Percentiles rank a stretch among this genome's conserved stretches.
Evolutionary conservation across 2,113 vertebrate genomes (phyloP).

Genomic region (Catharus minimus): DNA sequence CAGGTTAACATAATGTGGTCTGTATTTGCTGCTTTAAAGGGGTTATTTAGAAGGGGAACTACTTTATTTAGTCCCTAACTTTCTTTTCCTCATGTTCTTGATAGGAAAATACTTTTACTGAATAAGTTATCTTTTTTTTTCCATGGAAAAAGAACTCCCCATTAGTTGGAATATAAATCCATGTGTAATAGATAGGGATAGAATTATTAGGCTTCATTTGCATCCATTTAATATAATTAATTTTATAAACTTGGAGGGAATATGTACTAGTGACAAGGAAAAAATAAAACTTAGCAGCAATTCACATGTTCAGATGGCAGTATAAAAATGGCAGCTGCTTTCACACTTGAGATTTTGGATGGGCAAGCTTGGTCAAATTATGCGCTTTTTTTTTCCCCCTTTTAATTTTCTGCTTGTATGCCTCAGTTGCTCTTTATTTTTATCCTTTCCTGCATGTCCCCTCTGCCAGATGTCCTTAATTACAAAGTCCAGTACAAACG

Average conservation of each 20-base stretch:
- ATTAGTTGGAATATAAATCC: neutral
- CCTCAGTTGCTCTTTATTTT: neutral
- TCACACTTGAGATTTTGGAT: neutral
- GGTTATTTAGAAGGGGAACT: neutral
- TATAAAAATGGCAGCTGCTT: neutral
- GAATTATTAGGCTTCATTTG: neutral
- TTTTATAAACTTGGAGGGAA: neutral
- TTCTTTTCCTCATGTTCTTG: neutral
- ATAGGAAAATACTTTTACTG: neutral
- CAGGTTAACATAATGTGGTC: neutral
- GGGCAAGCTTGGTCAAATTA: neutral
- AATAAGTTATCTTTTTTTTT: neutral
- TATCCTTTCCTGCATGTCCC: neutral
- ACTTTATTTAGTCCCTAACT: neutral
- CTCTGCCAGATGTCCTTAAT: conserved; percentile 1
- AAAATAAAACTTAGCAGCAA: neutral
- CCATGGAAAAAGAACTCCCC: neutral
- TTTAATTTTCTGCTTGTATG: neutral
- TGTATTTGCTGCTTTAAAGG: neutral
- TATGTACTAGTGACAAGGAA: neutral
- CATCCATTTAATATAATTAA: neutral
- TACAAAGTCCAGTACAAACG: neutral
- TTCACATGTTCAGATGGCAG: neutral
- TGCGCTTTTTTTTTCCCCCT: neutral
- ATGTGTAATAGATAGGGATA: neutral